A percentile compares a stretch with the other conserved stretches of the same genome.
Evolutionary conservation across 2,113 vertebrate genomes (phyloP).

Genomic region (Brevimyrus niger): DNA sequence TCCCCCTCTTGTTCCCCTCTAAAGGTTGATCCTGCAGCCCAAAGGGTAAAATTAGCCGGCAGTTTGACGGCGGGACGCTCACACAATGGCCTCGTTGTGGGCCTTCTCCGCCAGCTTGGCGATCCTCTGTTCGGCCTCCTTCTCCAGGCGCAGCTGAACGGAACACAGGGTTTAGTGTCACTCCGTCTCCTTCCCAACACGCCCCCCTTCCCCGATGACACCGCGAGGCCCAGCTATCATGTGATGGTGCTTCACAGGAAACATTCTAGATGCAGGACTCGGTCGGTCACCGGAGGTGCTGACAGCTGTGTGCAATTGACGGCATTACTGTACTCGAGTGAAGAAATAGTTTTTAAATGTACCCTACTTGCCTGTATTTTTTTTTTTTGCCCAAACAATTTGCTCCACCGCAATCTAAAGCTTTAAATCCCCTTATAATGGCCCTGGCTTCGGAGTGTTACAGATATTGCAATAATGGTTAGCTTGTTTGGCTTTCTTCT

Average conservation of each 20-base stretch:
- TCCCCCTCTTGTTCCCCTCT: slow-evolving; percentile 31
- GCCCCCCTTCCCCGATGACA: neutral
- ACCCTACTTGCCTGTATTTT: neutral
- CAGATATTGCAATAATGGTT: neutral
- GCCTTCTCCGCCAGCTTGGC: slow-evolving; percentile 58
- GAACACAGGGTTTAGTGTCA: slow-evolving; percentile 22
- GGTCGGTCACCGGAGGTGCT: too few species aligned
- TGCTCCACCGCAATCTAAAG: neutral
- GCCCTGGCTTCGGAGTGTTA: neutral
- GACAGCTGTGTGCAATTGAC: neutral
- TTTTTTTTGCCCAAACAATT: neutral
- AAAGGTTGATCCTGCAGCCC: slow-evolving; percentile 35
- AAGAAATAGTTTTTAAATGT: neutral
- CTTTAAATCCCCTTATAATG: neutral
- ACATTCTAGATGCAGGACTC: neutral
- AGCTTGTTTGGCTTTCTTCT: neutral
- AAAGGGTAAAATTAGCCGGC: slow-evolving; percentile 46
- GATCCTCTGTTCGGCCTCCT: slow-evolving; percentile 68
- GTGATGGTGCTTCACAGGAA: neutral
- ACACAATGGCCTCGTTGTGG: slow-evolving; percentile 71
- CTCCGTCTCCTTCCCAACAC: neutral
- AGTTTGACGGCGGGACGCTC: slow-evolving; percentile 51
- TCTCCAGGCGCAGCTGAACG: slow-evolving; percentile 64
- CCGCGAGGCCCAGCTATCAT: neutral
- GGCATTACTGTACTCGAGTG: neutral